Evolutionary conservation across 2,888 invertebrate genomes (phyloP).

Genomic region (Copidosoma aretas): DNA sequence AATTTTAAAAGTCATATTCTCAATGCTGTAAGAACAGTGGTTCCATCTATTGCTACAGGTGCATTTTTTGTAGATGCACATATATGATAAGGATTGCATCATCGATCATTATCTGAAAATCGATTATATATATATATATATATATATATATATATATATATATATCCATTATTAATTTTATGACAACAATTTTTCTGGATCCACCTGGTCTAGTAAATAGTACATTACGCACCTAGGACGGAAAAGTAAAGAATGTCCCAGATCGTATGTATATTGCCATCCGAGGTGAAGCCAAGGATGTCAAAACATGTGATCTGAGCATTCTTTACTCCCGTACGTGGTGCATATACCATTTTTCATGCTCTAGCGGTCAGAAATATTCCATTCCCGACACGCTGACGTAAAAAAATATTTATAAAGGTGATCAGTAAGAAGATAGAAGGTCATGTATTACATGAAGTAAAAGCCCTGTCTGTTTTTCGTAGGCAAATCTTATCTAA

Average conservation of each 20-base stretch:
- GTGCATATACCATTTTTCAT: no score
- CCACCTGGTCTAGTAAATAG: slow-evolving; percentile 51
- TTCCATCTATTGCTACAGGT: slow-evolving; percentile 49
- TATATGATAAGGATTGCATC: slow-evolving; percentile 54
- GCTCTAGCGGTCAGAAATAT: no score
- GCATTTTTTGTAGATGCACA: slow-evolving; percentile 52
- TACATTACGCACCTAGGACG: no score
- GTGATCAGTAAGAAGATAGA: slow-evolving; percentile 1
- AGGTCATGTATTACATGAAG: slow-evolving; percentile 34
- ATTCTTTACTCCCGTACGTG: no score
- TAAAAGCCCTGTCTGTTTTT: slow-evolving; percentile 42
- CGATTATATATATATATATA: no score
- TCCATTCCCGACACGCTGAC: no score
- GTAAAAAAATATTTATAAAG: slow-evolving; percentile 44
- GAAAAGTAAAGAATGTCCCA: no score
- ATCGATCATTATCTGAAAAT: slow-evolving; percentile 49
- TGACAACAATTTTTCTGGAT: slow-evolving; percentile 50
- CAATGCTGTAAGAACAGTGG: slow-evolving; percentile 46
- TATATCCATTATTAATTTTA: slow-evolving; percentile 60
- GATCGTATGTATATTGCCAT: no score
- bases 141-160: no score
- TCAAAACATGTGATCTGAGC: no score
- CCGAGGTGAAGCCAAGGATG: no score
- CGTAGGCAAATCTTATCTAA: slow-evolving; percentile 44
- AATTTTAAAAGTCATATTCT: slow-evolving; percentile 38